These are phyloP conservation scores for Enteromius afrohamiltoni DNA, from an alignment of 2,797 vertebrate genomes.

Conservation along the genomic window DNA sequence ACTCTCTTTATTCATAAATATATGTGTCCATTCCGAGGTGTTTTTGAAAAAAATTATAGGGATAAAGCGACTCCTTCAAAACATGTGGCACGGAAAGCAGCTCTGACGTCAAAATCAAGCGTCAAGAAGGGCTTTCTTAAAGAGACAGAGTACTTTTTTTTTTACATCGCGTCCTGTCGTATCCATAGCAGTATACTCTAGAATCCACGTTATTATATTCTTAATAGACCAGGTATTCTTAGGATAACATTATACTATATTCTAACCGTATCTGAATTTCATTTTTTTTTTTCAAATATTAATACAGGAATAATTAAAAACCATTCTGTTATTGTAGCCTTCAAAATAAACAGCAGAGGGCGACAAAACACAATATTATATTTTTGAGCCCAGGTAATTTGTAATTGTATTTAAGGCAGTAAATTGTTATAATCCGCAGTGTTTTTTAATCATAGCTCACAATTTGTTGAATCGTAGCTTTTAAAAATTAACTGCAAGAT, in stretches of 20 bases:
- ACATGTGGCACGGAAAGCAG: not conserved
- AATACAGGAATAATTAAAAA: not conserved
- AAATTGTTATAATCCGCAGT: not conserved
- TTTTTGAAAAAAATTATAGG: not conserved
- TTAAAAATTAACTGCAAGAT: not conserved
- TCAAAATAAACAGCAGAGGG: conserved; percentile 31
- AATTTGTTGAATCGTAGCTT: not conserved
- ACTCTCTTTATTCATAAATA: not conserved
- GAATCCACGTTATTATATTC: not conserved
- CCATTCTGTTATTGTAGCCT: not conserved
- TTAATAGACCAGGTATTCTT: not conserved
- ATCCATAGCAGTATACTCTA: no score
- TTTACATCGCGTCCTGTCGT: not conserved
- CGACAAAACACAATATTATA: conserved; percentile 30
- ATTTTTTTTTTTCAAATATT: not conserved
- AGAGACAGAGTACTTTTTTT: conserved; percentile 3
- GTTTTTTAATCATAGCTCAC: not conserved
- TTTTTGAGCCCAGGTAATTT: no score
- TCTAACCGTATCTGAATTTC: not conserved
- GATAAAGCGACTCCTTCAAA: not conserved
- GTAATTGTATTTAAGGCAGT: not conserved
- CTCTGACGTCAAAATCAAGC: conserved; percentile 47
- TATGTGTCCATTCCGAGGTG: not conserved
- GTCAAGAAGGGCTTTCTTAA: conserved; percentile 23
- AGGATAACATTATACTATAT: not conserved